Base-by-base conservation (phyloP, 1,140 invertebrate species). In the Dendrolimus punctatus region DNA sequence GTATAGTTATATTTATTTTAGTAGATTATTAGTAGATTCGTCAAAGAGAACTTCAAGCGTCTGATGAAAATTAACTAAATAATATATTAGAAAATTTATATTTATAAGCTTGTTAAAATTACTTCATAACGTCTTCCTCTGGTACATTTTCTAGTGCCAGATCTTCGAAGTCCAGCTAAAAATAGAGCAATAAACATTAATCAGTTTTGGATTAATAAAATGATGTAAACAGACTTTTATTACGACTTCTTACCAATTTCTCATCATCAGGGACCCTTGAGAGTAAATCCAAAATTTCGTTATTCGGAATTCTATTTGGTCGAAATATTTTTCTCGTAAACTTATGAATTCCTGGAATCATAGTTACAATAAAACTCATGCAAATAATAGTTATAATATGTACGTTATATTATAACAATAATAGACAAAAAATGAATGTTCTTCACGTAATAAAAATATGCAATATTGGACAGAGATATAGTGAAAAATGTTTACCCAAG, bases 191-290 rank as follows among this genome's bases (percentile, higher is more conserved):
- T 44, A 9, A 39, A 23, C n/a, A n/a, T n/a, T n/a, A 23, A 23
- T 23, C 23, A 23, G 23, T 23, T 23, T 23, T 23, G 23, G 23
- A 23, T 23, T 23, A 23, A 23, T 23, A 23, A 23, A 23, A 23
- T 23, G 23, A 23, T 23, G 23, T 1, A 23, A 23, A 23, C 23
- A 23, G 23, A 23, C 23, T 23, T 23, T 23, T 23, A 9, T 41
- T 41, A 9, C 8, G 36, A 39, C 0, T 58, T 40, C 90, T 93
- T 80, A 95, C 93, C 87, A 98, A 88, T 87, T 95, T 93, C 74
- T 95, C 94, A 74, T 99, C 95, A 77, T 98, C 96, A 9, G 98
- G 98, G 48, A 99, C 95, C 64, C 98, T 88, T 0, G 96, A 98
- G 46, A 99, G 88, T 64, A 99, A 94, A 88, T 99, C 98, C 50